A percentile compares a stretch with the other conserved stretches of the same genome.
Evolutionary conservation across 2,888 invertebrate species (phyloP).

Genomic region (Omphaloscelis lunosa): DNA sequence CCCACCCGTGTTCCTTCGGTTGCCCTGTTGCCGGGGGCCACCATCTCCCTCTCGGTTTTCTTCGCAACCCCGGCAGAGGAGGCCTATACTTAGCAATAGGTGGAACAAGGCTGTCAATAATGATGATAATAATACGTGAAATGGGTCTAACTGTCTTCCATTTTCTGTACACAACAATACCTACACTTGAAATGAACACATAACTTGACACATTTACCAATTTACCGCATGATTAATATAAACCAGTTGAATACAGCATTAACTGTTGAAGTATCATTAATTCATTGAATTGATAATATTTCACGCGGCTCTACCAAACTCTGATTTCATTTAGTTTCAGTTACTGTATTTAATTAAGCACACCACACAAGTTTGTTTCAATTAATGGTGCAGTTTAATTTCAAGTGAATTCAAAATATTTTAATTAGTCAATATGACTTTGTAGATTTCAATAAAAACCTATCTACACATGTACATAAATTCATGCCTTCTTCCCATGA

Average conservation of each 20-base stretch:
- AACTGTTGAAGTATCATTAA: slow-evolving; percentile 43
- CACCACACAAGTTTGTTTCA: slow-evolving; percentile 67
- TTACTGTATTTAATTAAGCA: slow-evolving; percentile 70
- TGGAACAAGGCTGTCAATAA: too few relatives aligned
- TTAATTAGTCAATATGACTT: neutral
- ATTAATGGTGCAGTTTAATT: slow-evolving; percentile 47
- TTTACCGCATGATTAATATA: slow-evolving; percentile 16
- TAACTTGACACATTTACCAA: neutral
- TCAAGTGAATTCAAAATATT: neutral
- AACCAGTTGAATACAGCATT: slow-evolving; percentile 7
- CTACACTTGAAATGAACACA: neutral
- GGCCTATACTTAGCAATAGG: too few relatives aligned
- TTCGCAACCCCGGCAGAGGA: too few relatives aligned
- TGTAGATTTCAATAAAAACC: neutral
- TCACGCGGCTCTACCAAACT: slow-evolving; percentile 63
- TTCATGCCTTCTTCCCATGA: too few relatives aligned
- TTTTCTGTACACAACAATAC: neutral
- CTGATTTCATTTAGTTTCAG: slow-evolving; percentile 73
- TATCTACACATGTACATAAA: too few relatives aligned
- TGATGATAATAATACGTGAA: too few relatives aligned
- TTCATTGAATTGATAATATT: slow-evolving; percentile 37
- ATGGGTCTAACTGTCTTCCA: neutral
- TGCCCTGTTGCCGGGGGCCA: too few relatives aligned
- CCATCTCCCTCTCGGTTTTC: too few relatives aligned
- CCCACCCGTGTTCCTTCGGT: too few relatives aligned